Evolutionary conservation across 2,113 vertebrate genomes (phyloP), one percentile per base, ranked within the genome.

Genomic region (Xiphias gladius): DNA sequence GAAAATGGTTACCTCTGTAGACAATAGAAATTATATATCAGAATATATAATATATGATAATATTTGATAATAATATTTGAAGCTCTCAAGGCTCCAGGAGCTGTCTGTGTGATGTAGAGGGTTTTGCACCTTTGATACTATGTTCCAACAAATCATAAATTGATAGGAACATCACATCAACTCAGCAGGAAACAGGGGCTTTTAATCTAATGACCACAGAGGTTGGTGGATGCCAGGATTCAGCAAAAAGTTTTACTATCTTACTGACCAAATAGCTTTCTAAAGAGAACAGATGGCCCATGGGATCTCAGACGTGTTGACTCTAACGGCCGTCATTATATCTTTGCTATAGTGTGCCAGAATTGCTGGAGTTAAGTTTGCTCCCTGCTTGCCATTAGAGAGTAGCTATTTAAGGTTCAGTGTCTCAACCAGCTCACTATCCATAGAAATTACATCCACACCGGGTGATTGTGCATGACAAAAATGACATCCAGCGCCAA

Each of bases 181-280:
- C 72, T 77, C 79, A 59, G 84, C 35, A 61, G 76, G 61, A 71
- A 52, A 66, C 41, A 19, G 9, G 11, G 35, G 5, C 64, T 73
- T 89, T 67, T 74, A 72, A 87, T 83, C 61, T 63, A 14, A 7
- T 48, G 70, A 62, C 73, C 61, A 73, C 68, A 54, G 76, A 52
- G 68, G 64, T 54, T 37, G 28, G 30, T 28, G 22, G 46, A 80
- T 55, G 46, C 26, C 22, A 1, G 43, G 55, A 55, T 28, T 73
- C 22, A 61, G 43, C 28, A n/a, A 16, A 7, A 81, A 57, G 59
- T 35, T 80, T 55, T 26, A 54, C 13, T 20, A 32, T 54, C 41
- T 26, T 10, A 61, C 63, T 55, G 35, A 52, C 46, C 28, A 66
- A 71, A 71, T 39, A 43, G 37, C 20, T 69, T 63, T 63, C 30